Percentiles rank a stretch among this genome's conserved stretches.
Evolutionary conservation across 2,888 invertebrate genomes (phyloP).

Genomic region (Fragum fragum): DNA sequence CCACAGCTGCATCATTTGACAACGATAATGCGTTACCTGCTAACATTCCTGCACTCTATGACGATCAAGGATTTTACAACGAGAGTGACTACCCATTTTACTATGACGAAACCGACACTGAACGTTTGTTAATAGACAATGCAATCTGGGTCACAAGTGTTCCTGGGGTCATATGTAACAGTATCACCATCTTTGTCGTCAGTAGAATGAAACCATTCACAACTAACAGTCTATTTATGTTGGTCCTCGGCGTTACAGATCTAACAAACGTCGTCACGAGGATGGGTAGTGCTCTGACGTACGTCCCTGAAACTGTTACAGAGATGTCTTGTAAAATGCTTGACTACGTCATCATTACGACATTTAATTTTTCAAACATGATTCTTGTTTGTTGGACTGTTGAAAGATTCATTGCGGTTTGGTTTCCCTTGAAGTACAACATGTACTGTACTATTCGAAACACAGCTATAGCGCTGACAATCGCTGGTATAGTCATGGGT

Average conservation of each 20-base stretch:
- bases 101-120: not conserved
- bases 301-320: not conserved
- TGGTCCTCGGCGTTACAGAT: not conserved
- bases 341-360: not conserved
- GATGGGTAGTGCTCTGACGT: not conserved
- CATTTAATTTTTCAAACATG: constrained; percentile 29
- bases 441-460: constrained; percentile 19
- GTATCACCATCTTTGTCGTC: not conserved
- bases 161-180: constrained; percentile 9
- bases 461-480: not conserved
- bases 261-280: constrained; percentile 6
- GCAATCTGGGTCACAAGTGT: not conserved
- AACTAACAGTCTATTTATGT: constrained; percentile 11
- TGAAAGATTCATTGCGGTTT: constrained; percentile 39
- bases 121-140: not conserved
- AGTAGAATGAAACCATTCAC: constrained; percentile 10
- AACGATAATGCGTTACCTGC: too few species aligned
- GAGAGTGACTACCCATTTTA: too few species aligned
- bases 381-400: constrained; percentile 35
- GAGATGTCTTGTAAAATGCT: not conserved
- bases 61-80: too few species aligned
- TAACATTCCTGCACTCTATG: too few species aligned
- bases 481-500: not conserved
- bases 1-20: too few species aligned
- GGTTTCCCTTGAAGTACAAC: constrained; percentile 30